These are phyloP conservation scores for Peromyscus californicus DNA, from an alignment of 2,113 vertebrate genomes.

Conservation along the genomic window DNA sequence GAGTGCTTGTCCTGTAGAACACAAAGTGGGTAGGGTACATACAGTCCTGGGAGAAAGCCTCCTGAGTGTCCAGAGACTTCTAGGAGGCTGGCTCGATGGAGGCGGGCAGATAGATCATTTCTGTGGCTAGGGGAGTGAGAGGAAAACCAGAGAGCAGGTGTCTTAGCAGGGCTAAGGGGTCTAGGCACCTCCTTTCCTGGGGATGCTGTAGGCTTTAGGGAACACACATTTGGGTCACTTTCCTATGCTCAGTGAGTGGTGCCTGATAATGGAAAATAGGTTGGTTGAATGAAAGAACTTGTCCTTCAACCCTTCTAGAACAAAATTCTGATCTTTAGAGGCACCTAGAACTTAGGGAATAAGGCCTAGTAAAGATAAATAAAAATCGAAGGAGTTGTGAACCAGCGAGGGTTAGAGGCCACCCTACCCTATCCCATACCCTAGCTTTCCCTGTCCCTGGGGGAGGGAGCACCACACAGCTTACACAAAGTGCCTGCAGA, in stretches of 20 bases:
- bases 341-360: neutral
- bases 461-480: neutral
- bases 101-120: neutral
- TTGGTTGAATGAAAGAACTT: neutral
- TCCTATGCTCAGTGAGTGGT: neutral
- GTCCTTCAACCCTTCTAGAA: neutral
- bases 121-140: neutral
- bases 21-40: neutral
- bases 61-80: neutral
- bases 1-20: neutral
- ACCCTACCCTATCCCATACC: fast-evolving
- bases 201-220: neutral
- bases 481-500: slow-evolving; percentile 39
- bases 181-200: neutral
- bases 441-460: neutral
- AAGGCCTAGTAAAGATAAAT: neutral
- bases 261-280: neutral
- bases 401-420: neutral
- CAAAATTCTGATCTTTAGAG: neutral
- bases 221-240: neutral
- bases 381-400: neutral
- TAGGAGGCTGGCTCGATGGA: neutral
- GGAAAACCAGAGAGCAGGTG: neutral
- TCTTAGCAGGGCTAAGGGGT: neutral
- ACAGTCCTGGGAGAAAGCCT: neutral